These are phyloP conservation scores for Tricholaema leucomelas DNA, from an alignment of 2,113 vertebrate species.

Conservation along the genomic window DNA sequence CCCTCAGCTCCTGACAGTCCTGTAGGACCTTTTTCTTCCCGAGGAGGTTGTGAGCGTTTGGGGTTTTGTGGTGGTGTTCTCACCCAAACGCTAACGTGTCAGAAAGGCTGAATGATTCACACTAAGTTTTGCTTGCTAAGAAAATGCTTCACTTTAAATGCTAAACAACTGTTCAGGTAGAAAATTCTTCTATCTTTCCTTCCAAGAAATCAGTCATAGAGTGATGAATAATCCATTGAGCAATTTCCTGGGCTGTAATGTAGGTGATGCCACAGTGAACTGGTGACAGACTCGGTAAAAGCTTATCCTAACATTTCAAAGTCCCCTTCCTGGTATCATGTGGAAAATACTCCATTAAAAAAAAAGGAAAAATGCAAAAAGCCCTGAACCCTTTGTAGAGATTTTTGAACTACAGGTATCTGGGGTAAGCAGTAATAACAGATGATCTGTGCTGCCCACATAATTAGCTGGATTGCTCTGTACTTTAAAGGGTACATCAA, in stretches of 20 bases:
- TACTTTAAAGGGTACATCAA: slow-evolving; percentile 38
- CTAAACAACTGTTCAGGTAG: neutral
- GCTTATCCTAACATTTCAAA: neutral
- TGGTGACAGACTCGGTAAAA: neutral
- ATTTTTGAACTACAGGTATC: neutral
- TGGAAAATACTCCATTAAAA: neutral
- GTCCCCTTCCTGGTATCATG: neutral
- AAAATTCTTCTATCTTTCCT: neutral
- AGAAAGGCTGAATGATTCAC: neutral
- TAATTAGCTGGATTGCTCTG: slow-evolving; percentile 18
- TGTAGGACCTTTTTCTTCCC: neutral
- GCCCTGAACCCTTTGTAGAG: neutral
- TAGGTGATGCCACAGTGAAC: neutral
- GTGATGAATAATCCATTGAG: slow-evolving; percentile 31
- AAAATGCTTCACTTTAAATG: neutral
- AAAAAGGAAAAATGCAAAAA: neutral
- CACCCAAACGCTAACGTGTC: neutral
- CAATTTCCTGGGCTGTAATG: neutral
- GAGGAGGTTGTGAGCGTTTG: neutral
- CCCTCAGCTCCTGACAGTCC: neutral
- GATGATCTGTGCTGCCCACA: neutral
- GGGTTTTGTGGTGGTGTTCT: neutral
- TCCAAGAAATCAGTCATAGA: neutral
- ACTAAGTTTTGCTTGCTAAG: neutral
- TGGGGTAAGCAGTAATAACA: neutral